Evolutionary conservation across 2,797 vertebrate species (phyloP).

Genomic region (Ctenosaura bakeri): DNA sequence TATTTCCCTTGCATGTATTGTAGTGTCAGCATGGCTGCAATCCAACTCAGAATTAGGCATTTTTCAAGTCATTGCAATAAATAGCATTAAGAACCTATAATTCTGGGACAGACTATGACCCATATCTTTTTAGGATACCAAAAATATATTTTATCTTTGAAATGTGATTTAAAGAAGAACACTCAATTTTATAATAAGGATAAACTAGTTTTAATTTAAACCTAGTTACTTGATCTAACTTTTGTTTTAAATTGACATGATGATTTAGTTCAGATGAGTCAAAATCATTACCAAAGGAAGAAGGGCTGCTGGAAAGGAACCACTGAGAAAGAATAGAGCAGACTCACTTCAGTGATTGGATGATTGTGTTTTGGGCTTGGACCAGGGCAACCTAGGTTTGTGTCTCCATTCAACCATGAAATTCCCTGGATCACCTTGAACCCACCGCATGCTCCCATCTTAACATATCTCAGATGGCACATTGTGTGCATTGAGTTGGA

Average conservation of each 20-base stretch:
- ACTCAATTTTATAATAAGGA: not conserved
- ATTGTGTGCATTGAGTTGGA: not conserved
- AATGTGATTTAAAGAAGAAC: not conserved
- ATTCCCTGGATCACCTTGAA: not conserved
- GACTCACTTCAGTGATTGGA: too few relatives aligned
- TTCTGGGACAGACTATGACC: too few relatives aligned
- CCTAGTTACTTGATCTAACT: not conserved
- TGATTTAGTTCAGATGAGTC: not conserved
- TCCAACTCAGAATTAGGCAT: not conserved
- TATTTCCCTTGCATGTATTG: not conserved
- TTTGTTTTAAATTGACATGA: too few relatives aligned
- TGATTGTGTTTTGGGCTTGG: not conserved
- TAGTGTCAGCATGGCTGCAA: not conserved
- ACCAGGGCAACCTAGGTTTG: not conserved
- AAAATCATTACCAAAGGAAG: not conserved
- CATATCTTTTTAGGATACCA: not conserved
- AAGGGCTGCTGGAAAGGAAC: not conserved
- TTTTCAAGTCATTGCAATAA: not conserved
- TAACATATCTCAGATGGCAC: not conserved
- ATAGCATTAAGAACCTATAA: not conserved
- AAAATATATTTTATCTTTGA: not conserved
- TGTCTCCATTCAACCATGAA: not conserved
- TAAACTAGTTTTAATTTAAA: not conserved
- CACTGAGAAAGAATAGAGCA: not conserved
- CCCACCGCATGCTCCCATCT: not conserved